These are phyloP conservation scores for Sinocyclocheilus maitianheensis DNA, from an alignment of 2,113 vertebrate species.

Conservation along the genomic window DNA sequence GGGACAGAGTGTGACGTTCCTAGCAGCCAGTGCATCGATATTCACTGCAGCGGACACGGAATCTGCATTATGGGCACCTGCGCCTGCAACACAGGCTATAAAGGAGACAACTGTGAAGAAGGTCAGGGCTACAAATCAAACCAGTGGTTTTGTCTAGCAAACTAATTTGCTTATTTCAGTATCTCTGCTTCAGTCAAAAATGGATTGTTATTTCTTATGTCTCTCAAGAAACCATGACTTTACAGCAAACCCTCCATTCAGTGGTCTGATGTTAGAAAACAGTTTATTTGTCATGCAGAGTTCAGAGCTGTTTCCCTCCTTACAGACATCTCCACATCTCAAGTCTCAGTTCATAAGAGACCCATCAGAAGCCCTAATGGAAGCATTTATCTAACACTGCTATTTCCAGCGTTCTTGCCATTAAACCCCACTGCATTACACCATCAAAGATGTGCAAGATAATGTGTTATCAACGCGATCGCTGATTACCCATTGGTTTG, in stretches of 20 bases:
- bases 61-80: constrained; percentile 95
- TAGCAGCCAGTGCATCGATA: constrained; percentile 90
- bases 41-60: constrained; percentile 92
- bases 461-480: constrained; percentile 53
- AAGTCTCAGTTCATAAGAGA: constrained; percentile 31
- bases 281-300: background rate
- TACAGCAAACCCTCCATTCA: background rate
- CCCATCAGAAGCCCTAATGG: constrained; percentile 35
- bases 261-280: constrained; percentile 5
- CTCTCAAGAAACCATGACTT: background rate
- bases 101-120: constrained; percentile 97
- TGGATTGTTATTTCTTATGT: background rate
- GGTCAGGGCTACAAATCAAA: constrained; percentile 74
- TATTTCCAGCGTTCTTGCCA: constrained; percentile 34
- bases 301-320: background rate
- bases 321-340: constrained; percentile 9
- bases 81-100: constrained; percentile 93
- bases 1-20: constrained; percentile 95
- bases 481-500: constrained; percentile 48
- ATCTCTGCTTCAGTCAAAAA: background rate
- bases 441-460: constrained; percentile 50
- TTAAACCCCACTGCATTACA: constrained; percentile 50
- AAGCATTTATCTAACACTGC: constrained; percentile 38
- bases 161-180: background rate
- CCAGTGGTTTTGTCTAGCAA: background rate